Base-by-base conservation (phyloP, 2,113 vertebrate species). In the Rhabdomys dilectus region DNA sequence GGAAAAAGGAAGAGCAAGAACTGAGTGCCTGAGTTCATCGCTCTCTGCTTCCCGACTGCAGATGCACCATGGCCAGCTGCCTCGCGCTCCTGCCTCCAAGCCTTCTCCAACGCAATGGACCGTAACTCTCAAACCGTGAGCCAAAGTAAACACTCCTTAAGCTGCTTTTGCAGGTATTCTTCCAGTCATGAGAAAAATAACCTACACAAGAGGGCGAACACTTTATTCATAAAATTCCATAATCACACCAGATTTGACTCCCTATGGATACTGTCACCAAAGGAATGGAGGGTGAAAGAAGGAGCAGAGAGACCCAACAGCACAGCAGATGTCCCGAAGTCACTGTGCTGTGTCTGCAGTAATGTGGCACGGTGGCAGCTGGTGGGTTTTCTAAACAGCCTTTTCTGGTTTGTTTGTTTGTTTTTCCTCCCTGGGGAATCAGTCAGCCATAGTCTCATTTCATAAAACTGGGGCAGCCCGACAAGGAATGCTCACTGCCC, bases 401-500 rank as follows among this genome's bases (percentile, higher is more conserved):
- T 84, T 36, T 87, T 17, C 95, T 93, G 73, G 1, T 72, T 48
- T 34, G 17, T 89, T 84, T 4, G 91, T 64, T 95, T 93, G 90
- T 70, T 45, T 90, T 88, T 34, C 58, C 62, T 70, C 73, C n/a
- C 68, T 0, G 0, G 94, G 64, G 92, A 96, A 94, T 95, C 92
- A 95, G 77, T 91, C 96, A 91, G 86, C 95, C 96, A 98, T 97
- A 98, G 97, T 98, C 98, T 94, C 96, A 94, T 95, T 98, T 98
- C 97, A 85, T 97, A 91, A 98, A 98, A 98, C 94, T 98, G 97
- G 98, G 98, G 82, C 98, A 98, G 88, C 98, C 93, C 98, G 94
- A 97, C 97, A 97, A 98, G 98, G 98, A 89, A 96, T 1, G 39
- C 84, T 70, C 89, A 66, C 98, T 96, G 97, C 96, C 97, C 95